Evolutionary conservation across 2,113 vertebrate genomes (phyloP).

Genomic region (Anolis carolinensis): DNA sequence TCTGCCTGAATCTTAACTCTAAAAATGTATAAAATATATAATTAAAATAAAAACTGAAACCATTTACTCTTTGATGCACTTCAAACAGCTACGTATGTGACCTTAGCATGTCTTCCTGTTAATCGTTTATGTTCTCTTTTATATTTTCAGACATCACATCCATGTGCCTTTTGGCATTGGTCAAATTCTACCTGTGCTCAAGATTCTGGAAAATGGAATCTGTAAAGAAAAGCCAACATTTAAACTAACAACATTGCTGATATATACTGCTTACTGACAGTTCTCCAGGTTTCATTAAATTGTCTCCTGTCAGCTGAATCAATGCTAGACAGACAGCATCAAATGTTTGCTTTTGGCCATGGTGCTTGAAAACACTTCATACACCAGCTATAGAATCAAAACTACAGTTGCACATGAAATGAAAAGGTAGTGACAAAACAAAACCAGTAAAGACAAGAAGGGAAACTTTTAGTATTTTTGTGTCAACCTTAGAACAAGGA

Average conservation of each 20-base stretch:
- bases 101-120: background rate
- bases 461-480: background rate
- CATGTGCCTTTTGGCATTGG: background rate
- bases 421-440: background rate
- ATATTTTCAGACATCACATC: background rate
- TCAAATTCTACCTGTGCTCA: background rate
- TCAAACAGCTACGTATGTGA: background rate
- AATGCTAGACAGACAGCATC: constrained; percentile 7
- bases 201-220: background rate
- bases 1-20: background rate
- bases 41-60: background rate
- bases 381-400: background rate
- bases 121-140: background rate
- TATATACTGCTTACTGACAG: constrained; percentile 45
- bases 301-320: constrained; percentile 1
- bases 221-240: constrained; percentile 33
- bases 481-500: background rate
- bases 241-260: constrained; percentile 33
- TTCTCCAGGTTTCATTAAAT: constrained; percentile 43
- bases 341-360: background rate
- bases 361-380: background rate
- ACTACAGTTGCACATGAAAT: background rate
- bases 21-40: background rate
- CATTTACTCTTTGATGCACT: background rate
- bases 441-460: background rate